Percentiles rank a stretch among this genome's conserved stretches.
These are phyloP conservation scores for Odontomachus brunneus DNA, from an alignment of 1,140 invertebrate species.

Conservation along the genomic window DNA sequence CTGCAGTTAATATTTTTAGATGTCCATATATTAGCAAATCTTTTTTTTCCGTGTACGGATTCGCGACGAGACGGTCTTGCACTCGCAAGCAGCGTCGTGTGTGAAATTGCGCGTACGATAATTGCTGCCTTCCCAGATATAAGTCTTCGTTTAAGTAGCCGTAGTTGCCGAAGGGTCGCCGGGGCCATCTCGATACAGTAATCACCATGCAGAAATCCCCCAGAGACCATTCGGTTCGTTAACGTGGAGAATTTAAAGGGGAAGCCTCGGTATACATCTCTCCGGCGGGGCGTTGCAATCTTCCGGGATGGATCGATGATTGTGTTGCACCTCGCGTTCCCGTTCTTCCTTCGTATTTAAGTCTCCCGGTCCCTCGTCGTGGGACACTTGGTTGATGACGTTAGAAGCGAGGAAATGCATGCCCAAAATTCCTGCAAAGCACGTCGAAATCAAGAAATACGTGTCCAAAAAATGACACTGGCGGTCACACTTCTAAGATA, in stretches of 20 bases:
- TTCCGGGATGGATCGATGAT: constrained; percentile 28
- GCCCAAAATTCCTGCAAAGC: no score
- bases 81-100: not conserved
- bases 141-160: constrained; percentile 42
- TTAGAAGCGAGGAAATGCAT: no score
- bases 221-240: constrained; percentile 60
- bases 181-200: constrained; percentile 57
- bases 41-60: no score
- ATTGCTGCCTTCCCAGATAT: constrained; percentile 3
- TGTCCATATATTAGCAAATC: no score
- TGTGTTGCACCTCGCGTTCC: not conserved
- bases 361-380: no score
- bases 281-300: constrained; percentile 8
- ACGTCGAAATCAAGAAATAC: no score
- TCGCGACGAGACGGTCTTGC: not conserved
- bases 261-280: constrained; percentile 33
- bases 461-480: no score
- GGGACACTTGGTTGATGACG: no score
- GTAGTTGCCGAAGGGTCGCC: constrained; percentile 47
- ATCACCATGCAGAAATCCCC: constrained; percentile 44
- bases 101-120: constrained; percentile 28
- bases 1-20: no score
- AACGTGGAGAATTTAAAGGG: constrained; percentile 54
- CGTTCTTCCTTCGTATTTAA: not conserved
- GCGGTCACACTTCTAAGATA: no score